Evolutionary conservation across 2,797 vertebrate species (phyloP).

Genomic region (Apogon hyalosoma): DNA sequence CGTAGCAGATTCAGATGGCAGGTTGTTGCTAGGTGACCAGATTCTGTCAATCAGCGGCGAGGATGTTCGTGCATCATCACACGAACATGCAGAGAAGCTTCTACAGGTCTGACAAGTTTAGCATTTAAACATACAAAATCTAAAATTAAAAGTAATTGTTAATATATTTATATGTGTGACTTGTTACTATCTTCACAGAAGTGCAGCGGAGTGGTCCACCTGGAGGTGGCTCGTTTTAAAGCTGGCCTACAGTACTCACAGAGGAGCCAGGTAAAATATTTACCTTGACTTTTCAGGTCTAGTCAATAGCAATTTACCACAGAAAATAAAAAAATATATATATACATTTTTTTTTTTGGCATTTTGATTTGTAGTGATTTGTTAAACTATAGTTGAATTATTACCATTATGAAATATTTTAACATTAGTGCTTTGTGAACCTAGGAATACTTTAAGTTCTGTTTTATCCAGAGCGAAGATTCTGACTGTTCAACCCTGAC

Average conservation of each 20-base stretch:
- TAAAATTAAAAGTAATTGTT: fast-evolving
- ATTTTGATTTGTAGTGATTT: not conserved
- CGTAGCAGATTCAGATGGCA: conserved; percentile 89
- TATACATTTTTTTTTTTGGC: too few species aligned
- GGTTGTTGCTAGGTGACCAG: conserved; percentile 94
- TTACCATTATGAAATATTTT: conserved; percentile 45
- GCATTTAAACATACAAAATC: not conserved
- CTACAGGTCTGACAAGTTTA: conserved; percentile 86
- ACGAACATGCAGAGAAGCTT: conserved; percentile 88
- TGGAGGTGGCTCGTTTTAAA: conserved; percentile 95
- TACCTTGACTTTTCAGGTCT: not conserved
- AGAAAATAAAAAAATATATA: not conserved
- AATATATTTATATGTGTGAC: not conserved
- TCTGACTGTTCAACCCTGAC: conserved; percentile 74
- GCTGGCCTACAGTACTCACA: conserved; percentile 87
- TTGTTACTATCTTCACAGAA: conserved; percentile 78
- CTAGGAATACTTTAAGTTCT: conserved; percentile 80
- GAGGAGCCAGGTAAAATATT: conserved; percentile 87
- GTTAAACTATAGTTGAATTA: not conserved
- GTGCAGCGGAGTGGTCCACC: conserved; percentile 86
- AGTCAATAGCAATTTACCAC: not conserved
- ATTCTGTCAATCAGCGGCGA: conserved; percentile 93
- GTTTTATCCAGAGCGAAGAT: conserved; percentile 82
- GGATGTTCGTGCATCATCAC: conserved; percentile 90
- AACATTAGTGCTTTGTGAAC: conserved; percentile 69